These are phyloP conservation scores for Indri indri DNA, from an alignment of 2,113 vertebrate species.

Conservation along the genomic window DNA sequence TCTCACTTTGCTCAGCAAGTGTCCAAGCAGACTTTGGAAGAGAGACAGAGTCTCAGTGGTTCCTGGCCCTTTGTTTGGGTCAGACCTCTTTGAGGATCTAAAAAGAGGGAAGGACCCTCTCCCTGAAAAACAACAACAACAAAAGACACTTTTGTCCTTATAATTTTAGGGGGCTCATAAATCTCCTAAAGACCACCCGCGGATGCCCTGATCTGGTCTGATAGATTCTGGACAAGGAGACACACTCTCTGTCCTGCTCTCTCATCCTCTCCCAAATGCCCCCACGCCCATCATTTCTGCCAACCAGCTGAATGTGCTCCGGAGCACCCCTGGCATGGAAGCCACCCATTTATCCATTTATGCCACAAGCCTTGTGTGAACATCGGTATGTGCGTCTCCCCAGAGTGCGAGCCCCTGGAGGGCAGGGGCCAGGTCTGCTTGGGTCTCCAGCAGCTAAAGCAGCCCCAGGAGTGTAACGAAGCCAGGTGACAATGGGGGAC, in stretches of 20 bases:
- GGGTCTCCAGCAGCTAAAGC: neutral
- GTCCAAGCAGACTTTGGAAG: neutral
- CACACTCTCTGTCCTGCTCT: neutral
- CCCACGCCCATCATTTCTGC: neutral
- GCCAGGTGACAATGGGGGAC: neutral
- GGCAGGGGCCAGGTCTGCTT: neutral
- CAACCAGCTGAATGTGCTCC: neutral
- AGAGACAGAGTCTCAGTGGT: neutral
- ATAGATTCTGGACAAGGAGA: neutral
- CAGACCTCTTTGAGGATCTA: neutral
- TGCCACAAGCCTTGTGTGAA: neutral
- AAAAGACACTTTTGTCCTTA: neutral
- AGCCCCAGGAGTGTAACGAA: neutral
- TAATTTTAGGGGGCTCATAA: neutral
- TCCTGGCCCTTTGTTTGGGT: neutral
- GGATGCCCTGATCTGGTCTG: neutral
- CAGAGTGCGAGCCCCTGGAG: neutral
- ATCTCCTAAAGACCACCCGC: neutral
- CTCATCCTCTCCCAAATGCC: neutral
- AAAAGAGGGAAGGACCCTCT: neutral
- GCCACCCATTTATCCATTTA: neutral
- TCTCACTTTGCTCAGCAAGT: neutral
- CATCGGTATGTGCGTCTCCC: fast-evolving
- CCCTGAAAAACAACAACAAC: neutral
- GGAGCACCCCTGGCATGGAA: fast-evolving